These are phyloP conservation scores for Trachelus iudaicus DNA, from an alignment of 2,888 invertebrate genomes.

Conservation along the genomic window DNA sequence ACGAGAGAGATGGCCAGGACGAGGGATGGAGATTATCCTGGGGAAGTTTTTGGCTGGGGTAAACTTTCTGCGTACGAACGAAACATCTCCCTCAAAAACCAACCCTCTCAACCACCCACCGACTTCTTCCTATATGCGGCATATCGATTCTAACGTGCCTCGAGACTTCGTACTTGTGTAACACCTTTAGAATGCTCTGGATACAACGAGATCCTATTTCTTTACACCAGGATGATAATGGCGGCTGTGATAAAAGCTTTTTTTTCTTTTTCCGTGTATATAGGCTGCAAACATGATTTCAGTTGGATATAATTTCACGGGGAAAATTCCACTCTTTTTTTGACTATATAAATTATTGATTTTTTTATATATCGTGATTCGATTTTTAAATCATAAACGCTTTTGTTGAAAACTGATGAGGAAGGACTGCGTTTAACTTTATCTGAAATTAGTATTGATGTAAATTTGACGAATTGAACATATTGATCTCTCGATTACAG, in stretches of 20 bases:
- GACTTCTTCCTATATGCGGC: slow-evolving; percentile 25
- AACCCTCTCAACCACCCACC: slow-evolving; percentile 36
- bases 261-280: not conserved
- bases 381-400: not conserved
- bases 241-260: not conserved
- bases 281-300: not conserved
- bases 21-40: slow-evolving; percentile 57
- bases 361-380: not conserved
- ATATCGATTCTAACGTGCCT: slow-evolving; percentile 34
- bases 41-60: slow-evolving; percentile 46
- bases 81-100: slow-evolving; percentile 62
- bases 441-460: too few species aligned
- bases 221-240: not conserved
- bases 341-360: not conserved
- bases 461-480: too few species aligned
- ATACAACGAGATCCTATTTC: not conserved
- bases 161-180: not conserved
- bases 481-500: too few species aligned
- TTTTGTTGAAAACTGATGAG: not conserved
- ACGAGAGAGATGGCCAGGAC: slow-evolving; percentile 30
- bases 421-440: not conserved
- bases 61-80: slow-evolving; percentile 56
- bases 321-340: not conserved
- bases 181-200: not conserved
- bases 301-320: not conserved